Percentiles rank a stretch among this genome's conserved stretches.
phyloP scores from a whole-genome alignment of 1,140 invertebrate species.

The Nasonia longicornis region DNA sequence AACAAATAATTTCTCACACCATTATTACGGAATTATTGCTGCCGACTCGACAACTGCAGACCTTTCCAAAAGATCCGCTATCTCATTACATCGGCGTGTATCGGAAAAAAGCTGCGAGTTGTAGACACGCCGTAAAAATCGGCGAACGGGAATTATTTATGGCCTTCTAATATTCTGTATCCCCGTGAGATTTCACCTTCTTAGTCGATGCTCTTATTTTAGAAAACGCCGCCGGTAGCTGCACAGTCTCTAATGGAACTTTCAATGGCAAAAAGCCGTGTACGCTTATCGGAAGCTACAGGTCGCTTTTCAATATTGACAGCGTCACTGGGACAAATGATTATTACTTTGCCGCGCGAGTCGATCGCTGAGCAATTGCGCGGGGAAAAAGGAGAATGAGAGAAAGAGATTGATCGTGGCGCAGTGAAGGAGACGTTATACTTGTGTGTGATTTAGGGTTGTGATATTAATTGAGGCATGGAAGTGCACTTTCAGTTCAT shows the following conservation, averaged over 20 bases:
- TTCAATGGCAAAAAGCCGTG: constrained; percentile 18
- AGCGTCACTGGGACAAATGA: not conserved
- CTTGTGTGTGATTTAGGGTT: too few species aligned
- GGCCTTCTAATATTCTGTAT: not conserved
- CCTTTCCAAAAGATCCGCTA: not conserved
- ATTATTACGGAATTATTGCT: constrained; percentile 14
- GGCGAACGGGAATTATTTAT: constrained; percentile 1
- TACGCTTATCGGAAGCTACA: not conserved
- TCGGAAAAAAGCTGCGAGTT: not conserved
- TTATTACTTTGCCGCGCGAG: not conserved
- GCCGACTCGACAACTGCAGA: not conserved
- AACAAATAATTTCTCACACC: constrained; percentile 30
- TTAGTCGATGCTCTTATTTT: constrained; percentile 21
- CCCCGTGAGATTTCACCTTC: constrained; percentile 18
- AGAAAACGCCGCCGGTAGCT: constrained; percentile 9
- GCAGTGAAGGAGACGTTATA: not conserved
- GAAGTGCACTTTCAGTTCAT: too few species aligned
- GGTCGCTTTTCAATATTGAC: not conserved
- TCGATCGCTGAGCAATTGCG: not conserved
- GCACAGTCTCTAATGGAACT: constrained; percentile 6
- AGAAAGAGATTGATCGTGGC: not conserved
- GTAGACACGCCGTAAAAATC: not conserved
- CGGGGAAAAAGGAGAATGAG: too few species aligned
- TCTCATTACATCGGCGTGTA: not conserved
- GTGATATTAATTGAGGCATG: too few species aligned